phyloP scores from a whole-genome alignment of 1,140 invertebrate species.

The Globodera rostochiensis region DNA sequence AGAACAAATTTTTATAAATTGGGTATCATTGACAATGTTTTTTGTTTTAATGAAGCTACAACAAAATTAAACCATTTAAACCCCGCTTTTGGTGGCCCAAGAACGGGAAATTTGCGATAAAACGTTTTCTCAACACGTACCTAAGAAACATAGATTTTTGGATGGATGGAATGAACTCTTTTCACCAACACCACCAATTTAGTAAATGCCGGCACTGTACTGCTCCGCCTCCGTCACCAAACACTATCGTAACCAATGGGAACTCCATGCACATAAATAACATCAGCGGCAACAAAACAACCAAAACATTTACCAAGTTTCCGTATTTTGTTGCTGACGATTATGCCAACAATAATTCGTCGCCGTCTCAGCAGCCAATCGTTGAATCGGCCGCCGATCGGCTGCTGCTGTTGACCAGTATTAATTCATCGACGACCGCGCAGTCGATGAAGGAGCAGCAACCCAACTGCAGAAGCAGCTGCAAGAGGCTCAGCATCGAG shows the following conservation, averaged over 20 bases:
- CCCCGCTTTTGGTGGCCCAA: no score
- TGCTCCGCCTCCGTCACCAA: conserved; percentile 10
- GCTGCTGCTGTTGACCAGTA: neutral
- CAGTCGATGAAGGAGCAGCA: neutral
- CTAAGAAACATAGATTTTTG: no score
- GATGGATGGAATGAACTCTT: no score
- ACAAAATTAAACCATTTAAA: no score
- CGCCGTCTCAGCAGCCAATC: neutral
- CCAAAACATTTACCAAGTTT: neutral
- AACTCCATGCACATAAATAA: neutral
- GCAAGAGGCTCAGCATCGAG: neutral
- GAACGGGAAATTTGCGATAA: no score
- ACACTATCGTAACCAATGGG: neutral
- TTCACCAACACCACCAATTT: neutral
- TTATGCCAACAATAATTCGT: neutral
- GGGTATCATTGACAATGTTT: no score
- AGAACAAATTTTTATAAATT: no score
- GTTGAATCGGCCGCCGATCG: neutral
- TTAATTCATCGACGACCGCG: neutral
- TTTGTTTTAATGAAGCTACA: no score
- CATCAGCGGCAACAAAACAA: neutral
- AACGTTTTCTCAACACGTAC: no score
- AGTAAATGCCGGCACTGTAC: neutral
- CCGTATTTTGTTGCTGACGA: neutral
- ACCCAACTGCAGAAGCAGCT: neutral